Conservation (phyloP, 2,888 invertebrate genomes). For the Netelia inedita region DNA sequence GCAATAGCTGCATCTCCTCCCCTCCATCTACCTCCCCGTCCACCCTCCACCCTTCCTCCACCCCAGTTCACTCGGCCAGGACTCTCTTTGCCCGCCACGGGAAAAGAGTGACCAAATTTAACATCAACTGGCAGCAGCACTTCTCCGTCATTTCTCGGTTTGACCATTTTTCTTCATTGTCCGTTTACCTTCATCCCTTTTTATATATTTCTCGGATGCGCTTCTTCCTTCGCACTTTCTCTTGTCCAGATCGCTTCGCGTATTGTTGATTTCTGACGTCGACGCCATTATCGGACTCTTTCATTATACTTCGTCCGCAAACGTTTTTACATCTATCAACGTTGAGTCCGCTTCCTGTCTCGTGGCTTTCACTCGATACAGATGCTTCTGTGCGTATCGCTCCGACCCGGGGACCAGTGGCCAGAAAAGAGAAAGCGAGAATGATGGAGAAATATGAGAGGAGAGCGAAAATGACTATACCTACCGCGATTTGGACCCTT, state of each 20-base stretch:
- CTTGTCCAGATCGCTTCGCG: slow-evolving; percentile 14
- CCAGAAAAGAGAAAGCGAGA: slow-evolving; percentile 3
- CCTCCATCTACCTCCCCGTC: slow-evolving; percentile 10
- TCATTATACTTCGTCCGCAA: slow-evolving; percentile 37
- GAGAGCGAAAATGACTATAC: slow-evolving; percentile 32
- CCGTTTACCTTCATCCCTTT: slow-evolving; percentile 27
- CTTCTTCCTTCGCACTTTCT: background rate
- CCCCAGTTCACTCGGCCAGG: slow-evolving; percentile 24
- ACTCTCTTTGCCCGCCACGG: slow-evolving; percentile 45
- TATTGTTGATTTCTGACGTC: slow-evolving; percentile 36
- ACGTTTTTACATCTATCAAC: slow-evolving; percentile 21
- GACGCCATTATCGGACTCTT: slow-evolving; percentile 53
- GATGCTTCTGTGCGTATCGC: background rate
- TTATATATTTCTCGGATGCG: slow-evolving; percentile 1
- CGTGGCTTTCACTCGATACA: slow-evolving; percentile 18
- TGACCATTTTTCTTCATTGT: slow-evolving; percentile 45
- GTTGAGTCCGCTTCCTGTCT: slow-evolving; percentile 1
- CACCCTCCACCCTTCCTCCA: slow-evolving; percentile 43
- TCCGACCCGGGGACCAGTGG: background rate
- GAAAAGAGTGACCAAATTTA: slow-evolving; percentile 68
- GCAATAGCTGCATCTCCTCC: slow-evolving; percentile 57
- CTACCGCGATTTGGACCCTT: slow-evolving; percentile 17
- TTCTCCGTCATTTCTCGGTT: slow-evolving; percentile 62
- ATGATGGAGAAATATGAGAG: slow-evolving; percentile 36
- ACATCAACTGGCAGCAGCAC: slow-evolving; percentile 45